Conservation (phyloP, 2,797 vertebrate species). For the Pachyuromys duprasi region DNA sequence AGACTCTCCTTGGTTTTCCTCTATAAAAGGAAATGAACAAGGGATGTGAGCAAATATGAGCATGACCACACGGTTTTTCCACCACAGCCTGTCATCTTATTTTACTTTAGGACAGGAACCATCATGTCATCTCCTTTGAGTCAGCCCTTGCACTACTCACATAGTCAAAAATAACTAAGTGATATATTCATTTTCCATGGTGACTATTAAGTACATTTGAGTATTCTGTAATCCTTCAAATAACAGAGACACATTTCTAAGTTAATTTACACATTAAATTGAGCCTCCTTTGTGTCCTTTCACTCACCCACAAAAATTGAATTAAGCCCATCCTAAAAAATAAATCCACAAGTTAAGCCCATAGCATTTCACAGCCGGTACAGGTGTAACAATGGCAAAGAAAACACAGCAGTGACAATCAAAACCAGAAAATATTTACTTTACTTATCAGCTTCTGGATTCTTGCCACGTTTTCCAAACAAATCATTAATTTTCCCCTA, state of each 20-base stretch:
- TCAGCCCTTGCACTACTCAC: slow-evolving; percentile 70
- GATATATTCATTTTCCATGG: slow-evolving; percentile 37
- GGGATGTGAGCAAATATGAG: slow-evolving; percentile 68
- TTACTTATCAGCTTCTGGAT: slow-evolving; percentile 33
- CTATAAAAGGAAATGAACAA: slow-evolving; percentile 78
- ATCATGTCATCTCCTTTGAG: slow-evolving; percentile 81
- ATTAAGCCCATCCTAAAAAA: background rate
- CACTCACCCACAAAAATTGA: background rate
- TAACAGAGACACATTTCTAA: slow-evolving; percentile 11
- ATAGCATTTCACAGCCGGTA: background rate
- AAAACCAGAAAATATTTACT: slow-evolving; percentile 43
- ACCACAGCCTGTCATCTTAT: slow-evolving; percentile 60
- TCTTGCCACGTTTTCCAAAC: slow-evolving; percentile 32
- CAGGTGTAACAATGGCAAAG: slow-evolving; percentile 9
- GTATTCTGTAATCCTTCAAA: slow-evolving; percentile 25
- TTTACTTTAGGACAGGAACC: slow-evolving; percentile 77
- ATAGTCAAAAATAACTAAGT: slow-evolving; percentile 68
- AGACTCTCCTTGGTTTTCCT: slow-evolving; percentile 58
- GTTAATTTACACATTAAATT: slow-evolving; percentile 28
- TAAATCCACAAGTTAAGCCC: background rate
- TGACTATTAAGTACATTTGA: slow-evolving; percentile 39
- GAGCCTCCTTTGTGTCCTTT: background rate
- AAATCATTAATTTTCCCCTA: slow-evolving; percentile 22
- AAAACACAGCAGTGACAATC: slow-evolving; percentile 30
- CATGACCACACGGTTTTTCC: slow-evolving; percentile 66